Conservation (phyloP, 30 jellyfish, hydroid and myxozoan genomes). For the Catostylus mosaicus region DNA sequence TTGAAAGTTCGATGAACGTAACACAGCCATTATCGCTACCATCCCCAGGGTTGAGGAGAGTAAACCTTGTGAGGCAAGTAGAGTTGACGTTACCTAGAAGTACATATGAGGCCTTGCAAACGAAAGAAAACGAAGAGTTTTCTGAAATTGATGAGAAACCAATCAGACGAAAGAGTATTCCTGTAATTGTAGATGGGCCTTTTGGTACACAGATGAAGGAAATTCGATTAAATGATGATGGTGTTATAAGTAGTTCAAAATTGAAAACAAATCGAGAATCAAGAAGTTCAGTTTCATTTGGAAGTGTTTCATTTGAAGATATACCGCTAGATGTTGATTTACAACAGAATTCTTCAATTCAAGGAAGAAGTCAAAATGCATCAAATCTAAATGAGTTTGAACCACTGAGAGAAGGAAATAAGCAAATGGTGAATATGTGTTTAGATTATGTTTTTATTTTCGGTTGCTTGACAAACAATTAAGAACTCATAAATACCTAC, state of each 20-base stretch:
- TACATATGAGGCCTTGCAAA: conserved; percentile 31
- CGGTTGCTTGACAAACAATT: no score
- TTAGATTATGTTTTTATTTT: no score
- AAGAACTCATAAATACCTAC: no score
- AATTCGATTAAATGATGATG: not conserved
- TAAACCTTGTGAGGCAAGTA: conserved; percentile 18
- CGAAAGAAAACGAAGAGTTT: not conserved
- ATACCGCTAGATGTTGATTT: no score
- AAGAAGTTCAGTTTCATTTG: not conserved
- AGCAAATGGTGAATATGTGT: not conserved
- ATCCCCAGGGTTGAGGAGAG: not conserved
- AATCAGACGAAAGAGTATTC: conserved; percentile 24
- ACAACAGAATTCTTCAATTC: no score
- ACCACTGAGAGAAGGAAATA: not conserved
- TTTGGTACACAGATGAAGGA: conserved; percentile 2
- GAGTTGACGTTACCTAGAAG: conserved; percentile 46
- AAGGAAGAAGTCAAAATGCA: not conserved
- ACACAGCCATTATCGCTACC: not conserved
- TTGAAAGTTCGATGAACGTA: not conserved
- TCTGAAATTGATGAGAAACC: not conserved
- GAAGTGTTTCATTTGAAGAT: not conserved
- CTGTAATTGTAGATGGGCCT: conserved; percentile 22
- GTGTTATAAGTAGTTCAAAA: not conserved
- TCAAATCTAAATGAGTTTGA: not conserved
- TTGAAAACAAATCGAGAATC: not conserved